phyloP scores from a whole-genome alignment of 2,797 vertebrate species.

The Chiloscyllium punctatum region DNA sequence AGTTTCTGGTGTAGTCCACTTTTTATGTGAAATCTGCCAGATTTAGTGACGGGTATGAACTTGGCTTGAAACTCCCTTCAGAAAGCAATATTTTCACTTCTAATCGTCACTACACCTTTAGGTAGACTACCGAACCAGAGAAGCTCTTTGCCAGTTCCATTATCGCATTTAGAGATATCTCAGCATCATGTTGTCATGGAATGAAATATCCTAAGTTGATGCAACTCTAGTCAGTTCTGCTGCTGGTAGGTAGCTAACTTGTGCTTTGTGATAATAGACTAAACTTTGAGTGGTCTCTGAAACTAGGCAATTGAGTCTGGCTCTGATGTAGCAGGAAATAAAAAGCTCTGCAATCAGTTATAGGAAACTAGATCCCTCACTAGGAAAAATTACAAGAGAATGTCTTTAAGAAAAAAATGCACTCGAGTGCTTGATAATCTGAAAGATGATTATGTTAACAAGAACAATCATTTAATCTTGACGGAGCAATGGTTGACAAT shows the following conservation, averaged over 20 bases:
- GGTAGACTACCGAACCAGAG: background rate
- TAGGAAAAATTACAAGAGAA: background rate
- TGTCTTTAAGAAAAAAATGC: background rate
- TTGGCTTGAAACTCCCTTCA: background rate
- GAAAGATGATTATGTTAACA: background rate
- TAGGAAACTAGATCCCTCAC: background rate
- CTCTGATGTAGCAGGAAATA: background rate
- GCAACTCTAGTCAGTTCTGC: background rate
- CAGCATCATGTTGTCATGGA: background rate
- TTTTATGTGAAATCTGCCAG: background rate
- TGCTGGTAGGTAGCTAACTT: background rate
- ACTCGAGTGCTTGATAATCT: background rate
- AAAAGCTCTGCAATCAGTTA: background rate
- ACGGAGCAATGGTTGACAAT: background rate
- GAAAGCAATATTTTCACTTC: background rate
- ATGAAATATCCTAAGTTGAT: background rate
- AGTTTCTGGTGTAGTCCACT: background rate
- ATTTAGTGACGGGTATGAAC: background rate
- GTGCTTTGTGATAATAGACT: background rate
- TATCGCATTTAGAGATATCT: background rate
- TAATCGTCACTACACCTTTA: background rate
- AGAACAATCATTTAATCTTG: background rate
- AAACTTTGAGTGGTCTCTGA: background rate
- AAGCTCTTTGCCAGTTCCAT: background rate
- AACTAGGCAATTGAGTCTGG: background rate